phyloP scores from a whole-genome alignment of 2,113 vertebrate genomes.

The Otocyon megalotis region DNA sequence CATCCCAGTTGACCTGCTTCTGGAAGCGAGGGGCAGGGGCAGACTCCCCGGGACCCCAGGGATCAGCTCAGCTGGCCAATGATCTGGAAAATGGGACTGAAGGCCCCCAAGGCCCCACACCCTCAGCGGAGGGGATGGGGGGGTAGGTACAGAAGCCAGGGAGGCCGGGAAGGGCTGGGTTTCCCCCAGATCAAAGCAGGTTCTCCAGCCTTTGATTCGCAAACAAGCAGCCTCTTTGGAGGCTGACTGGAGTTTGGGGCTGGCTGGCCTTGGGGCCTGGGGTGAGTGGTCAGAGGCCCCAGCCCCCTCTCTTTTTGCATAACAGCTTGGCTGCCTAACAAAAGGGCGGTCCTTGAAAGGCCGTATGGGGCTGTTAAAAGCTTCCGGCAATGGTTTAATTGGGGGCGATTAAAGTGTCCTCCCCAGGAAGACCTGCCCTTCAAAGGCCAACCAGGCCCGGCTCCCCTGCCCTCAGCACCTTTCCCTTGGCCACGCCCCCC shows the following conservation, averaged over 20 bases:
- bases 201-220: slow-evolving; percentile 73
- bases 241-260: not conserved
- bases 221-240: slow-evolving; percentile 27
- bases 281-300: slow-evolving; percentile 40
- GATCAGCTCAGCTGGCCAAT: not conserved
- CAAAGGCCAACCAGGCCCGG: slow-evolving; percentile 68
- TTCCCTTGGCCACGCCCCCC: not conserved
- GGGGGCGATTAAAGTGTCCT: slow-evolving; percentile 80
- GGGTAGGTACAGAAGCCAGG: not conserved
- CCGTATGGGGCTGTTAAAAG: slow-evolving; percentile 76
- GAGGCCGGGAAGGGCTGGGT: slow-evolving; percentile 1
- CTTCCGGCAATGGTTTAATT: slow-evolving; percentile 83
- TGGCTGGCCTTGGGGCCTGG: slow-evolving; percentile 51
- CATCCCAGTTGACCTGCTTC: not conserved
- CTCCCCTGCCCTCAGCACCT: slow-evolving; percentile 48
- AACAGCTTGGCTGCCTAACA: slow-evolving; percentile 78
- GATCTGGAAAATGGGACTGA: not conserved
- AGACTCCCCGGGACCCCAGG: not conserved
- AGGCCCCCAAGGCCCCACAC: not conserved
- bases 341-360: slow-evolving; percentile 80
- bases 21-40: not conserved
- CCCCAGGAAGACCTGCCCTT: slow-evolving; percentile 77
- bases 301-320: slow-evolving; percentile 66
- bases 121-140: not conserved
- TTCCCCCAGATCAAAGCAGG: slow-evolving; percentile 74